A percentile compares a stretch with the other conserved stretches of the same genome.
phyloP scores from a whole-genome alignment of 2,888 invertebrate genomes.

The Smittia aterrima region DNA sequence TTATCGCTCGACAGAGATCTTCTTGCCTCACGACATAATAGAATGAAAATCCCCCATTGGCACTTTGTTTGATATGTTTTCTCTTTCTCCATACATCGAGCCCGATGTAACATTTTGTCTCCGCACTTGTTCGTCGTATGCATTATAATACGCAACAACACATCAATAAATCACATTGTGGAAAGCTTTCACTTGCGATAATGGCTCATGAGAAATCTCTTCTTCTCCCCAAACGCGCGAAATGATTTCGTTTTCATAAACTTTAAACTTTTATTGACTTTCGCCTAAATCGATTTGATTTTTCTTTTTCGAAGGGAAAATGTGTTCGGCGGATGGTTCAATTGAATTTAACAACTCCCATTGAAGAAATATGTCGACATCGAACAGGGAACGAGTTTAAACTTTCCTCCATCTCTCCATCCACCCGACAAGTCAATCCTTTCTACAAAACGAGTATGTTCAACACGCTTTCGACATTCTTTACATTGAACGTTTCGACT shows the following conservation, averaged over 20 bases:
- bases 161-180: constrained; percentile 27
- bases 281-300: not conserved
- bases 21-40: constrained; percentile 15
- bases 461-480: constrained; percentile 26
- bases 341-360: constrained; percentile 13
- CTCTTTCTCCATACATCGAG: not conserved
- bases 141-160: constrained; percentile 20
- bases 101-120: constrained; percentile 27
- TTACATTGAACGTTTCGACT: constrained; percentile 18
- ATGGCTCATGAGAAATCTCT: not conserved
- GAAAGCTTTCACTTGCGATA: constrained; percentile 11
- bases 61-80: constrained; percentile 24
- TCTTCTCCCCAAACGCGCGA: not conserved
- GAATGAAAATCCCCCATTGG: constrained; percentile 24
- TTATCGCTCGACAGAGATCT: constrained; percentile 9
- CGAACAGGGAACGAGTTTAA: not conserved
- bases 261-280: constrained; percentile 19
- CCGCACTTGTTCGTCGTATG: not conserved
- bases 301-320: too few relatives aligned
- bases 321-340: constrained; percentile 1
- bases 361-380: not conserved
- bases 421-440: constrained; percentile 16
- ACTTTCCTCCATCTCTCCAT: not conserved
- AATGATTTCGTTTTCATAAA: constrained; percentile 21
- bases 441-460: constrained; percentile 20